Base-by-base conservation (phyloP, 2,888 invertebrate genomes). In the Acholoe squamosa region DNA sequence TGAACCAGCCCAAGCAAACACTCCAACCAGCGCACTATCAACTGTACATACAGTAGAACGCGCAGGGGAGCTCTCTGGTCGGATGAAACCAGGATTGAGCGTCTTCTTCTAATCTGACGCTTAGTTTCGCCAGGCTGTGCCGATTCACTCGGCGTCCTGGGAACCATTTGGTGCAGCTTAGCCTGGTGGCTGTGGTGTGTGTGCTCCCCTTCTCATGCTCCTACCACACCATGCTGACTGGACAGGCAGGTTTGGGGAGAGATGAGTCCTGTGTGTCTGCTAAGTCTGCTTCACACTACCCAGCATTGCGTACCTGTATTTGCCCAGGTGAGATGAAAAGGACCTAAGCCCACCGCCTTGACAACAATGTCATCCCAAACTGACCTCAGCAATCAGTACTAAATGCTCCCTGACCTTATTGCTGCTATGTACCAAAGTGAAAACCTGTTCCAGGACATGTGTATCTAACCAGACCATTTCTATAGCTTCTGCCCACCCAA, bases 221-320 rank as follows among this genome's bases (percentile, higher is more conserved):
- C 43, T 10, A 43, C 43, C 43, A 43, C 31, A 28, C 71, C 67
- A 67, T 14, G 31, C 71, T n/a, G 61, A 61, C 61, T 28, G 71
- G 28, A 22, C 25, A 25, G 71, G 71, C 71, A 61, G 61, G 61
- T 71, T 28, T 28, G 28, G 71, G 0, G 25, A 28, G 71, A 28
- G 71, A 28, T 71, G 71, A 25, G 71, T 71, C 25, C 25, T 28
- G 3, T 28, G 22, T n/a, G 25, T 25, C 71, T 28, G 71, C 28
- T 71, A 71, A 71, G 31, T 14, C 71, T 28, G n/a, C 31, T n/a
- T n/a, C 71, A 25, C 25, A 28, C 14, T 7, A 14, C 31, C 28
- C 71, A 71, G n/a, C 71, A 71, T 71, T 71, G 71, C 71, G 71
- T 71, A 28, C 28, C 71, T 71, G 71, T 71, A 25, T 71, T 71